These are phyloP conservation scores for Tribolium madens DNA, from an alignment of 1,140 invertebrate species.

Conservation along the genomic window DNA sequence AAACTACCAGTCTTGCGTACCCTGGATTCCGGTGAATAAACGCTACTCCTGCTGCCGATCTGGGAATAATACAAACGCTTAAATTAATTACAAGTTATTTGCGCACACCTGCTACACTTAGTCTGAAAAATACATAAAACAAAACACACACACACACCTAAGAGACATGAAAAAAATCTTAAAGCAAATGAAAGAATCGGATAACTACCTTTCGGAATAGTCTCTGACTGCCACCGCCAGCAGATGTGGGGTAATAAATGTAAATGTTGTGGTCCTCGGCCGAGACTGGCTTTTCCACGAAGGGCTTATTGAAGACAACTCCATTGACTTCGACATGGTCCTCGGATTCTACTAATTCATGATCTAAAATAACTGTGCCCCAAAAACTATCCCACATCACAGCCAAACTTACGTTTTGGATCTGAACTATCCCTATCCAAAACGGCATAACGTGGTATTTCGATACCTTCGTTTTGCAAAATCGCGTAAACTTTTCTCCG, in stretches of 20 bases:
- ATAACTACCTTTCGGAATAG: constrained; percentile 93
- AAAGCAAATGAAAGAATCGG: constrained; percentile 37
- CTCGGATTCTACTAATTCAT: constrained; percentile 95
- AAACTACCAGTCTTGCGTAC: constrained; percentile 97
- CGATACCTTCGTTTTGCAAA: constrained; percentile 93
- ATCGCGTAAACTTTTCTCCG: constrained; percentile 95
- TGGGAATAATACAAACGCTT: constrained; percentile 67
- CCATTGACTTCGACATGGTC: constrained; percentile 99
- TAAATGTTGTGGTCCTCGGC: constrained; percentile 99
- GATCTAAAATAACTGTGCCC: constrained; percentile 72
- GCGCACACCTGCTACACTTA: constrained; percentile 48
- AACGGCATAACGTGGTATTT: constrained; percentile 97
- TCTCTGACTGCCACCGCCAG: constrained; percentile 96
- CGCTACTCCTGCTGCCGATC: constrained; percentile 98
- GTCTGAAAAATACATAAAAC: constrained; percentile 38
- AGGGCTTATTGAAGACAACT: constrained; percentile 97
- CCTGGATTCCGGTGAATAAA: constrained; percentile 96
- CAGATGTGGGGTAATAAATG: constrained; percentile 99
- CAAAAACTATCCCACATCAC: neutral
- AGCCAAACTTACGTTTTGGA: constrained; percentile 80
- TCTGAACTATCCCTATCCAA: constrained; percentile 93
- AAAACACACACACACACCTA: constrained; percentile 4
- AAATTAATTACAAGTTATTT: constrained; percentile 49
- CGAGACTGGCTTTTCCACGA: constrained; percentile 98
- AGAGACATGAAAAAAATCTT: neutral